Percentiles rank a stretch among this genome's conserved stretches.
Evolutionary conservation across 1,140 invertebrate genomes (phyloP).

Genomic region (Phthorimaea operculella): DNA sequence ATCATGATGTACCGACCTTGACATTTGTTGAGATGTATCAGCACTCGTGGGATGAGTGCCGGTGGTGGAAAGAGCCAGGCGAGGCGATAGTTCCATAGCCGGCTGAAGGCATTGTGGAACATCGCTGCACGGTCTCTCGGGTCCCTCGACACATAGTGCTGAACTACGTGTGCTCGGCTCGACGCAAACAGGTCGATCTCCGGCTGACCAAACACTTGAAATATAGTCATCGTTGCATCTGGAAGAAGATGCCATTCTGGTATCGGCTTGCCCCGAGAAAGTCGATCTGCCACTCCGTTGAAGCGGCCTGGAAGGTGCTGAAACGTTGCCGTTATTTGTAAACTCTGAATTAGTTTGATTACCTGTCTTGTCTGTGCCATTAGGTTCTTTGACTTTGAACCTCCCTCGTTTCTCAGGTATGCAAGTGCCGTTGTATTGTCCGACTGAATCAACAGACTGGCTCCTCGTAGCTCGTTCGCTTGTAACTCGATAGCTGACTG

Average conservation of each 20-base stretch:
- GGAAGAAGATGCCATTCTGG: slow-evolving; percentile 28
- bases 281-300: slow-evolving; percentile 3
- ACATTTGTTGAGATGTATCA: slow-evolving; percentile 22
- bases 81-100: slow-evolving; percentile 24
- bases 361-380: not conserved
- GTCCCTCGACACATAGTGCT: slow-evolving; percentile 22
- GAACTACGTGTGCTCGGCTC: slow-evolving; percentile 17
- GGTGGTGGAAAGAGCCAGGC: slow-evolving; percentile 29
- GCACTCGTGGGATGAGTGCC: slow-evolving; percentile 19
- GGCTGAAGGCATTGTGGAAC: slow-evolving; percentile 28
- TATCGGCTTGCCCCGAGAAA: slow-evolving; percentile 7
- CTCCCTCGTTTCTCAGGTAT: not conserved
- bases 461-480: too few species aligned
- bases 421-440: slow-evolving; percentile 1
- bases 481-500: not conserved
- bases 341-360: not conserved
- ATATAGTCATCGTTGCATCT: slow-evolving; percentile 19
- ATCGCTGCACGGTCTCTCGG: slow-evolving; percentile 16
- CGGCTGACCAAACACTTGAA: slow-evolving; percentile 20
- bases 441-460: not conserved
- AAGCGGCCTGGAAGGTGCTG: slow-evolving; percentile 2
- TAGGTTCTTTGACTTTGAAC: not conserved
- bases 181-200: slow-evolving; percentile 31
- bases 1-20: not conserved
- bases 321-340: not conserved